A percentile compares a stretch with the other conserved stretches of the same genome.
phyloP scores from a whole-genome alignment of 1,140 invertebrate species.

The Oncopodura yosiiana region DNA sequence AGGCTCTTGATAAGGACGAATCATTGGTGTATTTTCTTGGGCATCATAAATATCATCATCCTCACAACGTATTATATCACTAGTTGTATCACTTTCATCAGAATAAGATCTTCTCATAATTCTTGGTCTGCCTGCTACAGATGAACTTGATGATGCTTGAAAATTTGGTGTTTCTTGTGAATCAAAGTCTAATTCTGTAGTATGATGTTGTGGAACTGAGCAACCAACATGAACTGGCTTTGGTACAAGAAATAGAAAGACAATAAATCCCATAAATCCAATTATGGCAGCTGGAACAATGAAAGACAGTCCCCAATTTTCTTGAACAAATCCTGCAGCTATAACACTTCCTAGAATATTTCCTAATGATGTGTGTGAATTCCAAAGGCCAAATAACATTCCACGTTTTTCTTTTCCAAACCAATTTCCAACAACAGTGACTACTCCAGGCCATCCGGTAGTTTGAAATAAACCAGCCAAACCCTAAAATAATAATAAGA shows the following conservation, averaged over 20 bases:
- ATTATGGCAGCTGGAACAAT: slow-evolving; percentile 85
- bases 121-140: background rate
- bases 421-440: slow-evolving; percentile 89
- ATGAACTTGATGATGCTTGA: background rate
- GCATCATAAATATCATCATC: slow-evolving; percentile 20
- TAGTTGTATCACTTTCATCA: slow-evolving; percentile 11
- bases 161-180: background rate
- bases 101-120: slow-evolving; percentile 8
- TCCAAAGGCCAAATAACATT: slow-evolving; percentile 76
- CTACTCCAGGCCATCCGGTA: slow-evolving; percentile 86
- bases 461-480: slow-evolving; percentile 77
- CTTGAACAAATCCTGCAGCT: slow-evolving; percentile 71
- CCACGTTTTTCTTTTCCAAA: slow-evolving; percentile 78
- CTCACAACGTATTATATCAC: slow-evolving; percentile 5
- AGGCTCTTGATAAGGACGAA: slow-evolving; percentile 1
- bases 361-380: slow-evolving; percentile 90
- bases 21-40: slow-evolving; percentile 31
- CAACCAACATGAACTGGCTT: slow-evolving; percentile 64
- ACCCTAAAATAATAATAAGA: slow-evolving; percentile 44
- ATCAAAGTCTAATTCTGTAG: slow-evolving; percentile 15
- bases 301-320: slow-evolving; percentile 83
- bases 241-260: slow-evolving; percentile 77
- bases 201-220: slow-evolving; percentile 40
- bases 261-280: slow-evolving; percentile 58
- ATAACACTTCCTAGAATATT: slow-evolving; percentile 86